Evolutionary conservation across 2,797 vertebrate species (phyloP).

Genomic region (Mionectes olivaceus): DNA sequence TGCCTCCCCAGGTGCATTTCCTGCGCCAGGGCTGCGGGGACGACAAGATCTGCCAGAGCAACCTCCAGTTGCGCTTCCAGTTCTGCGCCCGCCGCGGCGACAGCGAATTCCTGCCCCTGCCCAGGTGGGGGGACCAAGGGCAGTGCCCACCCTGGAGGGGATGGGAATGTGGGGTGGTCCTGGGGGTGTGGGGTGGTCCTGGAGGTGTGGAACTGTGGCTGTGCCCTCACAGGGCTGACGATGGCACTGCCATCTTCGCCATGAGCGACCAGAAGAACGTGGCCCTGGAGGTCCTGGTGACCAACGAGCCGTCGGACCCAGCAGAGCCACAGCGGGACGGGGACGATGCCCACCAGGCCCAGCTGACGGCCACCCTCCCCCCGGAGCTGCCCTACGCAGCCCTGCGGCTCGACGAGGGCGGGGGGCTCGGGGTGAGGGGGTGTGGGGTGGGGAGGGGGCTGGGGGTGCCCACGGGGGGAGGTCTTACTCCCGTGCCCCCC

Average conservation of each 20-base stretch:
- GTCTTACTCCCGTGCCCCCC: not conserved
- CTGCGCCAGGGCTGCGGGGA: slow-evolving; percentile 91
- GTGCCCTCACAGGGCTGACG: slow-evolving; percentile 61
- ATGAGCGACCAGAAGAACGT: slow-evolving; percentile 88
- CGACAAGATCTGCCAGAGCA: slow-evolving; percentile 95
- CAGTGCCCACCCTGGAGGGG: not conserved
- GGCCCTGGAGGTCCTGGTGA: slow-evolving; percentile 87
- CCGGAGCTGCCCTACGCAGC: not conserved
- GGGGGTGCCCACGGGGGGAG: not conserved
- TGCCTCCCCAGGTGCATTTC: slow-evolving; percentile 87
- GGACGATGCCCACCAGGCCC: slow-evolving; percentile 91
- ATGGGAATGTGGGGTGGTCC: not conserved
- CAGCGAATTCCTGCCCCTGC: slow-evolving; percentile 85
- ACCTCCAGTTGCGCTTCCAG: slow-evolving; percentile 86
- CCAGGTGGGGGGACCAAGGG: slow-evolving; percentile 76
- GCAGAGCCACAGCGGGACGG: slow-evolving; percentile 83
- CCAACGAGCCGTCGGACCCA: slow-evolving; percentile 88
- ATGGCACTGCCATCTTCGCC: slow-evolving; percentile 84
- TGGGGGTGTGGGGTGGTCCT: too few species aligned
- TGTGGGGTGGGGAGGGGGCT: not conserved
- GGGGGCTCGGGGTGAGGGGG: not conserved
- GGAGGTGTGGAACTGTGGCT: not conserved
- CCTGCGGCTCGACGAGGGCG: not conserved
- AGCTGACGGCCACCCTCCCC: slow-evolving; percentile 84
- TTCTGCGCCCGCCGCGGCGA: slow-evolving; percentile 84